Conservation (phyloP, 1,140 invertebrate genomes). For the Pogonomyrmex californicus region DNA sequence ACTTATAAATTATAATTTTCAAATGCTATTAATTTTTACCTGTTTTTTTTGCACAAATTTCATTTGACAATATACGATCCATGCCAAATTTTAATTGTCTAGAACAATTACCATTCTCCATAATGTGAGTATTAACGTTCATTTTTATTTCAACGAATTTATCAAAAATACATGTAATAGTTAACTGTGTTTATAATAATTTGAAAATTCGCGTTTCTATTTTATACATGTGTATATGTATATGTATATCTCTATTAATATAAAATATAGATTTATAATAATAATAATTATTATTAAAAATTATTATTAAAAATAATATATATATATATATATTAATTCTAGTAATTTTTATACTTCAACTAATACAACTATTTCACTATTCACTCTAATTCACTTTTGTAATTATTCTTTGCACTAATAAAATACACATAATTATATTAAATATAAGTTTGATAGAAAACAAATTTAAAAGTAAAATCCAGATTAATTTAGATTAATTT, state of each 20-base stretch:
- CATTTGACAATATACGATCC: slow-evolving; percentile 86
- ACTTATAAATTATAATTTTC: slow-evolving; percentile 10
- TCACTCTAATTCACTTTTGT: slow-evolving; percentile 10
- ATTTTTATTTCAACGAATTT: slow-evolving; percentile 42
- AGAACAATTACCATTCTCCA: slow-evolving; percentile 65
- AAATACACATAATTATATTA: background rate
- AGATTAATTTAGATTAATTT: background rate
- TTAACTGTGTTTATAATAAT: background rate
- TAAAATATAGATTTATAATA: background rate
- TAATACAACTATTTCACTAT: slow-evolving; percentile 6
- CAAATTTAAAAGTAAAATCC: background rate
- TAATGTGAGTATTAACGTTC: slow-evolving; percentile 59
- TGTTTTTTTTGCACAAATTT: slow-evolving; percentile 74
- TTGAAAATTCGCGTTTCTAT: background rate
- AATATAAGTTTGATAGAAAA: background rate
- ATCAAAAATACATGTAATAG: background rate
- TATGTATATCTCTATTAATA: background rate
- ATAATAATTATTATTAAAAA: background rate
- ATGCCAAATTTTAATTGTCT: slow-evolving; percentile 86
- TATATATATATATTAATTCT: background rate
- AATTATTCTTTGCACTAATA: background rate
- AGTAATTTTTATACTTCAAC: background rate
- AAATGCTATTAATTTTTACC: slow-evolving; percentile 65
- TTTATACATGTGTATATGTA: background rate
- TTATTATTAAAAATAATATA: slow-evolving; percentile 14